These are phyloP conservation scores for Scaptomyza graminum DNA, from an alignment of 1,140 invertebrate genomes.

Conservation along the genomic window DNA sequence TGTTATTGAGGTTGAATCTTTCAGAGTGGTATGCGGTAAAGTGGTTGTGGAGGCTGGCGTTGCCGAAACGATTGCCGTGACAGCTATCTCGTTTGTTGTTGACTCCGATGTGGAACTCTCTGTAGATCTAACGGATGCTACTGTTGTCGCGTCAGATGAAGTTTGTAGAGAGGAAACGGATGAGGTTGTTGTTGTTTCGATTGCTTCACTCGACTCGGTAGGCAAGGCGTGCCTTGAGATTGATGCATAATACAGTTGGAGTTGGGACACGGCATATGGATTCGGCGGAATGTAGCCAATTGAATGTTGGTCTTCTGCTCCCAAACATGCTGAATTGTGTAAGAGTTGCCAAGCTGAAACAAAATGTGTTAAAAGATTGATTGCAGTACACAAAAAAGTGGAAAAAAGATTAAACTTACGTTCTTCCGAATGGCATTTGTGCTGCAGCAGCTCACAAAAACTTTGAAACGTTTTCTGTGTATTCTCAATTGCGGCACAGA, in stretches of 20 bases:
- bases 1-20: neutral
- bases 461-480: conserved; percentile 14
- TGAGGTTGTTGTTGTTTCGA: neutral
- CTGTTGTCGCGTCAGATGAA: neutral
- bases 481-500: conserved; percentile 21
- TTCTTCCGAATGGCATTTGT: conserved; percentile 9
- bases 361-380: neutral
- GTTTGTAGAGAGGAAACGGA: no score
- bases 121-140: neutral
- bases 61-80: neutral
- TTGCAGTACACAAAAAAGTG: no score
- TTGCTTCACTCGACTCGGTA: conserved; percentile 8
- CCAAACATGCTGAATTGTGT: neutral
- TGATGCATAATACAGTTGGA: conserved; percentile 3
- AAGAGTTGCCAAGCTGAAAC: conserved; percentile 15
- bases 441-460: conserved; percentile 15
- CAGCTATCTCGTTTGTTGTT: neutral
- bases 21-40: neutral
- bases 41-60: neutral
- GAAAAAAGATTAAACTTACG: conserved; percentile 18
- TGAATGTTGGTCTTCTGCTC: neutral
- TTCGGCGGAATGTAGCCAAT: neutral
- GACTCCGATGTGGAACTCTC: neutral
- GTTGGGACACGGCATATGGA: neutral
- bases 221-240: conserved; percentile 21